A percentile compares a stretch with the other conserved stretches of the same genome.
Conservation (phyloP, 2,113 vertebrate species). For the Mobula birostris region DNA sequence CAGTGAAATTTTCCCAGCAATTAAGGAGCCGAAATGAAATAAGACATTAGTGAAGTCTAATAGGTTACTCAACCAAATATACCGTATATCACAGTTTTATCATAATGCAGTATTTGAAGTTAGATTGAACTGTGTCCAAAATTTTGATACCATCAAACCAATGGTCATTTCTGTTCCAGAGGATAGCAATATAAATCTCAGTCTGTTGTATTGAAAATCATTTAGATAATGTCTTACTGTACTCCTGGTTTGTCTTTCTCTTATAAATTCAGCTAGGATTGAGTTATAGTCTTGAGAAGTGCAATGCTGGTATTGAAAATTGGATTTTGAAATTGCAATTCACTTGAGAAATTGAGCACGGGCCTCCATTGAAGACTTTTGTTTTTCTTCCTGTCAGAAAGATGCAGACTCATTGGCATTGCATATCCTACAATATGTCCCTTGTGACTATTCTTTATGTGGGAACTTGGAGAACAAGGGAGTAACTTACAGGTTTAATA, state of each 20-base stretch:
- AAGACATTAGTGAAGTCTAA: background rate
- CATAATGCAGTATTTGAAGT: background rate
- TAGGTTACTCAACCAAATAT: background rate
- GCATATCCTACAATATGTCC: background rate
- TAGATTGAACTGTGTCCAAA: background rate
- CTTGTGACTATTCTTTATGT: background rate
- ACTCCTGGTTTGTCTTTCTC: background rate
- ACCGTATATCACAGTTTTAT: background rate
- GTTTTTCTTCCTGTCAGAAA: background rate
- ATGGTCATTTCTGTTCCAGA: background rate
- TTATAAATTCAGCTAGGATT: background rate
- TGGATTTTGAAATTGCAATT: constrained; percentile 11
- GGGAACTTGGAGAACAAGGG: background rate
- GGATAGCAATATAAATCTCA: background rate
- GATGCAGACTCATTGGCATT: background rate
- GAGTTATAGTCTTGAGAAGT: constrained; percentile 10
- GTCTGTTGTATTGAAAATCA: background rate
- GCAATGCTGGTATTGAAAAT: background rate
- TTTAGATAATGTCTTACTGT: background rate
- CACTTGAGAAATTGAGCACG: background rate
- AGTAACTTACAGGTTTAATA: background rate
- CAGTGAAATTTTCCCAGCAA: background rate
- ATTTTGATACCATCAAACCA: background rate
- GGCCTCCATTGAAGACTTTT: background rate
- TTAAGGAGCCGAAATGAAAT: background rate